phyloP scores from a whole-genome alignment of 1,140 invertebrate genomes.

The Drosophila erecta region DNA sequence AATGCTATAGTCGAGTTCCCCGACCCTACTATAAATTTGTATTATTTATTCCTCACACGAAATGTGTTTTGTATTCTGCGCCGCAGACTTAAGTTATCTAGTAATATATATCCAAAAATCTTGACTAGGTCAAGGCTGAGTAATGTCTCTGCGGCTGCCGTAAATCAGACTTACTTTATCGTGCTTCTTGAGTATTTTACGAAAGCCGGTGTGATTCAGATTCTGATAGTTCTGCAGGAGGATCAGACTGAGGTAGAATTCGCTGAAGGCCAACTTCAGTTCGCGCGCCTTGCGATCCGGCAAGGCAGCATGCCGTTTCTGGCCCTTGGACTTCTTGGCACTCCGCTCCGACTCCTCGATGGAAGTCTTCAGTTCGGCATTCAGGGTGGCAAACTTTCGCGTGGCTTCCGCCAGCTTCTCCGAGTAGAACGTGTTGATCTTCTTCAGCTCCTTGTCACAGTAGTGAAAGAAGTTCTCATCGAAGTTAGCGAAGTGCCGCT shows the following conservation, averaged over 20 bases:
- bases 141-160: constrained; percentile 3
- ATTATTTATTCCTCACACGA: constrained; percentile 7
- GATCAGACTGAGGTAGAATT: constrained; percentile 99
- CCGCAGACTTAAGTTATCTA: not conserved
- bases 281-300: constrained; percentile 92
- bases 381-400: constrained; percentile 95
- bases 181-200: constrained; percentile 99
- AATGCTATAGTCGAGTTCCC: too few relatives aligned
- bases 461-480: constrained; percentile 98
- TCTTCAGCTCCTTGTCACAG: constrained; percentile 97
- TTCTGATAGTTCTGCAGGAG: constrained; percentile 96
- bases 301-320: constrained; percentile 86
- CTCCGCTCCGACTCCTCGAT: constrained; percentile 88
- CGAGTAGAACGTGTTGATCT: constrained; percentile 99
- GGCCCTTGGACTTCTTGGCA: constrained; percentile 86
- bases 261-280: constrained; percentile 98
- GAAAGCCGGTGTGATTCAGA: constrained; percentile 99
- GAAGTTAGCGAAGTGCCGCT: constrained; percentile 96
- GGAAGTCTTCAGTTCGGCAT: constrained; percentile 93
- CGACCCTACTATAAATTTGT: constrained; percentile 20
- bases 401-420: constrained; percentile 99
- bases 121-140: constrained; percentile 18
- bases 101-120: constrained; percentile 6
- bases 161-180: constrained; percentile 93
- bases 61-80: not conserved